Evolutionary conservation across 1,140 invertebrate species (phyloP), one percentile per base, ranked within the genome.

Genomic region (Mactra quadrangularis): DNA sequence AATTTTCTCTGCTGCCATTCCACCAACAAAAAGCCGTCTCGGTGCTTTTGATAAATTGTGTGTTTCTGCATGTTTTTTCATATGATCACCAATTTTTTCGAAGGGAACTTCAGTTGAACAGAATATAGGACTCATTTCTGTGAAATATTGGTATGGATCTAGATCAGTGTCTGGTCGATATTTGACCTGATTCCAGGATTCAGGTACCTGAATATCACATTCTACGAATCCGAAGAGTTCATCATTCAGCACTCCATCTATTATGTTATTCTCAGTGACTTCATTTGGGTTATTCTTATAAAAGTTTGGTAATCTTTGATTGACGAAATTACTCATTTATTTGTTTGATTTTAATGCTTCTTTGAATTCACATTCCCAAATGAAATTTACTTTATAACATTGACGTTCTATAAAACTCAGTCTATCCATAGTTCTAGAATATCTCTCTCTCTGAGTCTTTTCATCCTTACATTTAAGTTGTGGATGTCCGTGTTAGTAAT

Each of bases 151-250:
- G 31, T 72, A 72, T 6, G 74, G 57, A 31, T 7, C 29, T 19
- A 64, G 13, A 2, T 25, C 25, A 13, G 45, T 45, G 1, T 50
- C 27, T 33, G 55, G 57, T 31, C 31, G 17, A n/a, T 50, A 35
- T 11, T 7, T 25, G 25, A n/a, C 6, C 22, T 38, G 19, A 19
- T 13, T 4, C 57, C 57, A 77, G 17, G 22, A 11, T 6, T 62
- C 17, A 7, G 74, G 83, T 11, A 79, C 76, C n/a, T 82, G 17
- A 29, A 85, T 85, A 47, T 85, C 81, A 17, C 66, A 29, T 72
- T 85, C 79, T 9, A 85, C 74, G 17, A 85, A 47, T 22, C 86
- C 83, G 64, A 85, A 87, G 6, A 85, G 35, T n/a, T 72, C 31
- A 27, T 57, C 70, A 25, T 77, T 74, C 3, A 57, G 9, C 2